phyloP scores from a whole-genome alignment of 2,113 vertebrate genomes.

The Cranoglanis bouderius region DNA sequence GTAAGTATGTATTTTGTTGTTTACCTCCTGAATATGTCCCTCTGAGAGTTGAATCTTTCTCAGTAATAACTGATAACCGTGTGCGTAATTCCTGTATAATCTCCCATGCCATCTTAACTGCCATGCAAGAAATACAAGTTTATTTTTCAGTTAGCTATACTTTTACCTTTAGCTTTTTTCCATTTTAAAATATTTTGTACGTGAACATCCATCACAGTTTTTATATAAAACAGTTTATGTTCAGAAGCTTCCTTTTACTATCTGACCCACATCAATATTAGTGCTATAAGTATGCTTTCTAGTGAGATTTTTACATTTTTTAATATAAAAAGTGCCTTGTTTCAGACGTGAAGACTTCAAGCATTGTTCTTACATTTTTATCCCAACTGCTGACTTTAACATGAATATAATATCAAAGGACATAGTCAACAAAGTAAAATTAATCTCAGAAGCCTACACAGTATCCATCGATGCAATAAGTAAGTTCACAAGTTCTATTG shows the following conservation, averaged over 20 bases:
- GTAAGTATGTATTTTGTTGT: constrained; percentile 32
- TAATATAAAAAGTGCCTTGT: neutral
- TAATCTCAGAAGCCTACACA: constrained; percentile 30
- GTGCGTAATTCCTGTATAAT: neutral
- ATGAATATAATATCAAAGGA: constrained; percentile 45
- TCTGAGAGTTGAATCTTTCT: neutral
- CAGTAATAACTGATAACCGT: neutral
- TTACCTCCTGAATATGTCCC: neutral
- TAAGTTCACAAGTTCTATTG: constrained; percentile 6
- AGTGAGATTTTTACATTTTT: neutral
- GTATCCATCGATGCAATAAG: neutral
- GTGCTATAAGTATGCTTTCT: neutral
- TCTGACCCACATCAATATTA: neutral
- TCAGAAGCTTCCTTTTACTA: neutral
- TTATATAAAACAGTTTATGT: neutral
- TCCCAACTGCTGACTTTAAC: neutral
- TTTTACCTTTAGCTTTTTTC: neutral
- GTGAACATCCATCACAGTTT: neutral
- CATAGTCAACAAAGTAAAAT: neutral
- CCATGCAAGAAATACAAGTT: neutral
- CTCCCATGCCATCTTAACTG: neutral
- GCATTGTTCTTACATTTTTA: constrained; percentile 30
- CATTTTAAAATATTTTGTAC: neutral
- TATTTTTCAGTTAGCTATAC: neutral
- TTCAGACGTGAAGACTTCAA: neutral